Percentiles rank a stretch among this genome's conserved stretches.
phyloP scores from a whole-genome alignment of 2,888 invertebrate species.

The Cybosia mesomella region DNA sequence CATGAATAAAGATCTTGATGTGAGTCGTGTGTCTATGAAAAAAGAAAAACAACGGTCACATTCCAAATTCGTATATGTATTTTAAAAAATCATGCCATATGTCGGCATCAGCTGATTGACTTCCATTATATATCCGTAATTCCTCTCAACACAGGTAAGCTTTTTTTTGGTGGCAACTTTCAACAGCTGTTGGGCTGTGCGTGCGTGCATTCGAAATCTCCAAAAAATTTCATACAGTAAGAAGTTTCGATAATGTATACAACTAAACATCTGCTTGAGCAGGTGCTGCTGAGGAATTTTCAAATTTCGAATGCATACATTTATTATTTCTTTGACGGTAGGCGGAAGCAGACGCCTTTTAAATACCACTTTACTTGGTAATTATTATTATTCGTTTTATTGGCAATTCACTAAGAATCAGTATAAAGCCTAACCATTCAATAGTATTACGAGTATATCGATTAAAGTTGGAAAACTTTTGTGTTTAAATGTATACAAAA shows the following conservation, averaged over 20 bases:
- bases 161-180: slow-evolving; percentile 57
- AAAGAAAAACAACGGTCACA: slow-evolving; percentile 15
- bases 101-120: slow-evolving; percentile 73
- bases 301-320: slow-evolving; percentile 56
- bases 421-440: slow-evolving; percentile 2
- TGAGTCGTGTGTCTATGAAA: slow-evolving; percentile 43
- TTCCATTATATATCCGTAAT: slow-evolving; percentile 46
- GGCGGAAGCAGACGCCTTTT: slow-evolving; percentile 21
- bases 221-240: slow-evolving; percentile 68
- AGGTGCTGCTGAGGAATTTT: slow-evolving; percentile 75
- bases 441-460: not conserved
- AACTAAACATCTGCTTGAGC: slow-evolving; percentile 75
- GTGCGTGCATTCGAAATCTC: slow-evolving; percentile 72
- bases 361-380: slow-evolving; percentile 11
- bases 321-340: slow-evolving; percentile 25
- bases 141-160: slow-evolving; percentile 67
- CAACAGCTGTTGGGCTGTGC: slow-evolving; percentile 75
- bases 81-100: slow-evolving; percentile 51
- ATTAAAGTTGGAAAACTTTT: not conserved
- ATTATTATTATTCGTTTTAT: slow-evolving; percentile 18
- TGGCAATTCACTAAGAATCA: slow-evolving; percentile 1
- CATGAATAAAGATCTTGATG: slow-evolving; percentile 24
- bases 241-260: slow-evolving; percentile 62
- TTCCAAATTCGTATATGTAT: slow-evolving; percentile 30
- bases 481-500: not conserved